A percentile compares a stretch with the other conserved stretches of the same genome.
phyloP scores from a whole-genome alignment of 2,888 invertebrate species.

The Ethmia dodecea region DNA sequence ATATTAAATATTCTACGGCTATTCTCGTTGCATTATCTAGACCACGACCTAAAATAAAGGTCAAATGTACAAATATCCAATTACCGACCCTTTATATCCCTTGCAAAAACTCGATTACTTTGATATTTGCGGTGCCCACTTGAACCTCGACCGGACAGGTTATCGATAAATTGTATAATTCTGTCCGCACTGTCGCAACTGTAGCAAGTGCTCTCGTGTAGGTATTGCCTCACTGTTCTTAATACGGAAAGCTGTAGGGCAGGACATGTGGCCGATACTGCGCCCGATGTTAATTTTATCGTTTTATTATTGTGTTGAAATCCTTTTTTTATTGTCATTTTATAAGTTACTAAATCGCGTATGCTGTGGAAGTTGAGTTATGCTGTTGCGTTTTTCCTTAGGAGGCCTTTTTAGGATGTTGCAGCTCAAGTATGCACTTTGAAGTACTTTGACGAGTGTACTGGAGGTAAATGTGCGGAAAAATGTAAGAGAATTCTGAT shows the following conservation, averaged over 20 bases:
- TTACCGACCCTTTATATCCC: neutral
- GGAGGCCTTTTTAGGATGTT: too few relatives aligned
- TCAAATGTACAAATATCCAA: neutral
- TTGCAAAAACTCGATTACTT: neutral
- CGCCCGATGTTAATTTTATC: neutral
- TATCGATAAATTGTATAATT: constrained; percentile 11
- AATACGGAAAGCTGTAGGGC: constrained; percentile 7
- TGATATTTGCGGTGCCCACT: constrained; percentile 1
- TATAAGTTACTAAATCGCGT: neutral
- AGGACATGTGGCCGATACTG: constrained; percentile 1
- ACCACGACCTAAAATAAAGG: too few relatives aligned
- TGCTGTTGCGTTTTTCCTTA: too few relatives aligned
- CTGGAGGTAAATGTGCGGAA: too few relatives aligned
- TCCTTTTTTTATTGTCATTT: constrained; percentile 1
- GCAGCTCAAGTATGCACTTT: too few relatives aligned
- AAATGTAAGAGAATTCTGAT: too few relatives aligned
- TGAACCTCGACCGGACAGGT: constrained; percentile 11
- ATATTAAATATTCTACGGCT: too few relatives aligned
- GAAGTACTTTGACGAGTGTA: too few relatives aligned
- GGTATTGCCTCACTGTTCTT: constrained; percentile 8
- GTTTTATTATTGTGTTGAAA: neutral
- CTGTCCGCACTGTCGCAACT: constrained; percentile 1
- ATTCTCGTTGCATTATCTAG: too few relatives aligned
- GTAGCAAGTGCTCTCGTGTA: constrained; percentile 6
- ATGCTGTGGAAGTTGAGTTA: too few relatives aligned